Evolutionary conservation across 1,140 invertebrate species (phyloP).

Genomic region (Dryas iulia): DNA sequence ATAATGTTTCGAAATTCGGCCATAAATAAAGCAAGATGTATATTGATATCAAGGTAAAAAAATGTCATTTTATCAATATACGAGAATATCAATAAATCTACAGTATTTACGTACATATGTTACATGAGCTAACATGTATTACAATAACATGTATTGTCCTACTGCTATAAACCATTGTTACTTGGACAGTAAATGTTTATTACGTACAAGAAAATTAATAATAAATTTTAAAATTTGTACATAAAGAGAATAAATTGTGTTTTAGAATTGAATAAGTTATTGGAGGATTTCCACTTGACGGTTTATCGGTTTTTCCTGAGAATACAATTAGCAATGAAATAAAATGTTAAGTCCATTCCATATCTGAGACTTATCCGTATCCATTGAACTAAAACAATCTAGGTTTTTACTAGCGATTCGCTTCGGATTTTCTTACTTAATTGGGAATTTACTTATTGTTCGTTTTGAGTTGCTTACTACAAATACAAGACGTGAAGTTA

Average conservation of each 20-base stretch:
- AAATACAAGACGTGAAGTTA: too few species aligned
- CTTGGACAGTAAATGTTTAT: neutral
- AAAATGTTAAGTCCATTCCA: neutral
- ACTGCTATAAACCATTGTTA: slow-evolving; percentile 2
- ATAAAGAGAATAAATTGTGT: neutral
- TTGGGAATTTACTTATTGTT: neutral
- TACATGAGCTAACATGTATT: too few species aligned
- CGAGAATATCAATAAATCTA: too few species aligned
- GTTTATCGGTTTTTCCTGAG: neutral
- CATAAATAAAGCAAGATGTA: too few species aligned
- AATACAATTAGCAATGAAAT: neutral
- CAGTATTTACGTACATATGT: too few species aligned
- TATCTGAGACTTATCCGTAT: neutral
- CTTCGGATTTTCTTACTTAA: neutral
- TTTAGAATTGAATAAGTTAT: neutral
- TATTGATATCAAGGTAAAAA: too few species aligned
- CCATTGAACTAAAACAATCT: neutral
- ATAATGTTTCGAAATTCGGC: too few species aligned
- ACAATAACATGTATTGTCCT: too few species aligned
- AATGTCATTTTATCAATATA: too few species aligned
- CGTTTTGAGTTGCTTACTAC: too few species aligned
- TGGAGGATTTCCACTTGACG: neutral
- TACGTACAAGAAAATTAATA: neutral
- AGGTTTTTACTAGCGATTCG: neutral
- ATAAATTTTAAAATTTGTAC: neutral